Base-by-base conservation (phyloP, 2,888 invertebrate genomes). In the Acrobasis suavella region DNA sequence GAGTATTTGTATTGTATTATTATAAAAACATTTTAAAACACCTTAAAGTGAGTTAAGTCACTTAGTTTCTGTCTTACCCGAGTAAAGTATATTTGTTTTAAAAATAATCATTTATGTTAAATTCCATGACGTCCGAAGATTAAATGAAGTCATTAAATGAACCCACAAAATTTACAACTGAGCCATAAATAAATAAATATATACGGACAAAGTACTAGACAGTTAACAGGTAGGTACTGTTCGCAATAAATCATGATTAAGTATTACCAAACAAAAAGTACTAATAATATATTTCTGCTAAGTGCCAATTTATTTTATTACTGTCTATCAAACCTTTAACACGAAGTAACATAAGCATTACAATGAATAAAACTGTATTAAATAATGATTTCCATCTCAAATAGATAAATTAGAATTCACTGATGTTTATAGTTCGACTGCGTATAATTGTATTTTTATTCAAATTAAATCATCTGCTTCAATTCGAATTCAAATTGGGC, bases 381-480 rank as follows among this genome's bases (percentile, higher is more conserved):
- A 52, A 38, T 50, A 50, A 15, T 38, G 50, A 37, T 59, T 50
- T 50, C 59, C 38, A 59, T 38, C 16, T 42, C 42, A 1, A 56
- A 32, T 52, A 32, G 52, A 32, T 52, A 52, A 52, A 17, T 17
- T 17, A 52, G 46, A 46, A 46, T 46, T 46, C 46, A 46, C 14
- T 52, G 14, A 7, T 37, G 15, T 7, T 38, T 32, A 54, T 37
- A 54, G 37, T 22, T 58, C 9, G 42, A 22, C 17, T 52, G 59
- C 37, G 50, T 60, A 15, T 67, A 73, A 71, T 71, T 75, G 67
- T 72, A 67, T 76, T 72, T 73, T 71, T 69, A 77, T 77, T 77
- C 68, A 73, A 76, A 79, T 80, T 72, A 72, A 51, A 42, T 60
- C 38, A 38, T 50, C 32, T 15, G 32, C 9, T 2, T 8, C 0